These are phyloP conservation scores for Phoeniculus purpureus DNA, from an alignment of 2,797 vertebrate genomes.

Conservation along the genomic window DNA sequence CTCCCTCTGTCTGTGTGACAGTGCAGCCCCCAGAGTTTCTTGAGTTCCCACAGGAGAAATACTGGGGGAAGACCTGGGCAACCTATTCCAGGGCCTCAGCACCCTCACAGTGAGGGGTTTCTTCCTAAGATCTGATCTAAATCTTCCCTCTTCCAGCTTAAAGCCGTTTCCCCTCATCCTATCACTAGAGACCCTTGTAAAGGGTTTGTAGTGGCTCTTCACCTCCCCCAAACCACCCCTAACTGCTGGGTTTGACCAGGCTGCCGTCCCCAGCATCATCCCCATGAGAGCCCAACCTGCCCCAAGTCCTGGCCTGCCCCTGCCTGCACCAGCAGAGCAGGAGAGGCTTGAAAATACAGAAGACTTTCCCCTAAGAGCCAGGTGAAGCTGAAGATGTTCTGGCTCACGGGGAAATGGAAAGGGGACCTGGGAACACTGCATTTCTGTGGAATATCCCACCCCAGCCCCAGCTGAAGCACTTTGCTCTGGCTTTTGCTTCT, in stretches of 20 bases:
- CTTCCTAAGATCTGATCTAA: no score
- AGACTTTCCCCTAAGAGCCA: not conserved
- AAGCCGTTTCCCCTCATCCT: no score
- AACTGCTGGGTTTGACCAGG: rapidly evolving
- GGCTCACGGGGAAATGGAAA: slow-evolving; percentile 48
- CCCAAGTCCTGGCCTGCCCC: not conserved
- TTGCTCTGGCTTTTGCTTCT: slow-evolving; percentile 14
- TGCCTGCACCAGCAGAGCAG: rapidly evolving
- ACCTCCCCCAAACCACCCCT: not conserved
- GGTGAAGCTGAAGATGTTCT: not conserved
- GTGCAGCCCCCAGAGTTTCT: not conserved
- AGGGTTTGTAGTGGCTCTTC: not conserved
- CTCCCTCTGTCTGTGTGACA: rapidly evolving
- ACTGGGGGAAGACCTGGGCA: not conserved
- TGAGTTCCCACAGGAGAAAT: not conserved
- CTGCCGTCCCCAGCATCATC: not conserved
- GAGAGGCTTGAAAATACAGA: not conserved
- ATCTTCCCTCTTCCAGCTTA: no score
- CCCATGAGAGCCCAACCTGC: not conserved
- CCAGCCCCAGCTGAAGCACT: not conserved
- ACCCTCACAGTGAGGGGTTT: no score
- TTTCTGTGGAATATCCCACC: slow-evolving; percentile 6
- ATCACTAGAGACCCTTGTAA: no score
- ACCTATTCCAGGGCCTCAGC: no score
- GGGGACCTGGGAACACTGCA: slow-evolving; percentile 46